These are phyloP conservation scores for Archegozetes longisetosus DNA, from an alignment of 1,140 invertebrate species.

Conservation along the genomic window DNA sequence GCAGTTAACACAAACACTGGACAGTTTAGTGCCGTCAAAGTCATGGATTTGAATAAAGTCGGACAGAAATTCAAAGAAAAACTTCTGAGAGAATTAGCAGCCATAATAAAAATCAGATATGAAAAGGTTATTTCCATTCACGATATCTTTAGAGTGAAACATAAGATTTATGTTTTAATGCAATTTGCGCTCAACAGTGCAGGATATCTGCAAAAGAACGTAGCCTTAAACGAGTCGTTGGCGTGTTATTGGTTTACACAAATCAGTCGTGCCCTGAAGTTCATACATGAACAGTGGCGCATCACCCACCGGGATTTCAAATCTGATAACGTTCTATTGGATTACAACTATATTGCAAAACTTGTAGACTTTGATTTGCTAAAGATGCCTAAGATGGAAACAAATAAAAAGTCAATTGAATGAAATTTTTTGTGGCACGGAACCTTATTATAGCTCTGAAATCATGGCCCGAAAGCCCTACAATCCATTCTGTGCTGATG, in stretches of 20 bases:
- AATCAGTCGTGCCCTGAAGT: too few relatives aligned
- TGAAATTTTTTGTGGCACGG: constrained; percentile 21
- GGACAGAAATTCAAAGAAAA: constrained; percentile 13
- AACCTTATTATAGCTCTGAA: constrained; percentile 24
- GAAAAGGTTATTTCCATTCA: constrained; percentile 1
- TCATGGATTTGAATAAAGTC: constrained; percentile 10
- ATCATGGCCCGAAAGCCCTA: constrained; percentile 21
- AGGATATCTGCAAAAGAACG: constrained; percentile 13
- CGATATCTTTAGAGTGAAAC: constrained; percentile 2
- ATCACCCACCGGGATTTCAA: constrained; percentile 14
- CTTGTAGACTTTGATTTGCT: constrained; percentile 12
- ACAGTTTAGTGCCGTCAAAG: constrained; percentile 12
- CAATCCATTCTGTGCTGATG: constrained; percentile 26
- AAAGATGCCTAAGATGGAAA: neutral
- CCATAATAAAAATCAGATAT: constrained; percentile 6
- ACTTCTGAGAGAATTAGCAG: too few relatives aligned
- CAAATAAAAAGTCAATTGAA: constrained; percentile 9
- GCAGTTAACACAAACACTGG: neutral
- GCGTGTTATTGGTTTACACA: too few relatives aligned
- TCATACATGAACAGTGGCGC: too few relatives aligned
- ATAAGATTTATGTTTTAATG: constrained; percentile 9
- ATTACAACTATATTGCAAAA: constrained; percentile 9
- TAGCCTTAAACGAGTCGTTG: too few relatives aligned
- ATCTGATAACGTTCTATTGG: constrained; percentile 11
- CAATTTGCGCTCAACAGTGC: constrained; percentile 11